Percentiles rank a stretch among this genome's conserved stretches.
phyloP scores from a whole-genome alignment of 1,140 invertebrate genomes.

The Teleogryllus occipitalis region DNA sequence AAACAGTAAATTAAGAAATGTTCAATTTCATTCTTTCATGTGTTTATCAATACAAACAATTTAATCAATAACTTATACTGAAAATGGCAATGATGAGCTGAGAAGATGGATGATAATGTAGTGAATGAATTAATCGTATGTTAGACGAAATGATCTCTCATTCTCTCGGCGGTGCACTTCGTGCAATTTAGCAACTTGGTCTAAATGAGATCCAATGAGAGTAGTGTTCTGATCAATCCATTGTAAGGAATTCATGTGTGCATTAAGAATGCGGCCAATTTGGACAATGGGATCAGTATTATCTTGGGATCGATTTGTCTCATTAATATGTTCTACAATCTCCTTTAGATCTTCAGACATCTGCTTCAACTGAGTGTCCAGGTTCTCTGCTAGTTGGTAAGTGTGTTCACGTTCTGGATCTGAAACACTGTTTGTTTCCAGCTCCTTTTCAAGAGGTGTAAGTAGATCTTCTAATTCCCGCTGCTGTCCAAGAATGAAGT shows the following conservation, averaged over 20 bases:
- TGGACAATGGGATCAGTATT: conserved; percentile 81
- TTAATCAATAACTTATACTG: too few relatives aligned
- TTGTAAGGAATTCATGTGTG: conserved; percentile 92
- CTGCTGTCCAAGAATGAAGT: conserved; percentile 88
- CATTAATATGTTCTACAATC: conserved; percentile 89
- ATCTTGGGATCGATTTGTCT: conserved; percentile 74
- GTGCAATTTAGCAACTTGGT: conserved; percentile 74
- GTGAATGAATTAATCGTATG: conserved; percentile 37
- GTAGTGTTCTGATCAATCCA: conserved; percentile 78
- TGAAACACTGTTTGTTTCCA: conserved; percentile 53
- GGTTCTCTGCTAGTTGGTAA: conserved; percentile 77
- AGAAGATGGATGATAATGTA: background rate
- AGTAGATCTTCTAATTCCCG: conserved; percentile 84
- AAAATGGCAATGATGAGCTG: too few relatives aligned
- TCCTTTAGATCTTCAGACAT: conserved; percentile 93
- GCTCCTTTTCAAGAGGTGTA: conserved; percentile 73
- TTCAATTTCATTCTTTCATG: too few relatives aligned
- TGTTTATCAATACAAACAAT: too few relatives aligned
- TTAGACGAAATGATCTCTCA: conserved; percentile 55
- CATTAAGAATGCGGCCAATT: conserved; percentile 88
- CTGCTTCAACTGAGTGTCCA: conserved; percentile 85
- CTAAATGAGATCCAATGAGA: conserved; percentile 65
- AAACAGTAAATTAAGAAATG: too few relatives aligned
- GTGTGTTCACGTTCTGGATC: conserved; percentile 83
- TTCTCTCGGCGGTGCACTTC: conserved; percentile 68